These are phyloP conservation scores for Limnephilus marmoratus DNA, from an alignment of 2,888 invertebrate species.

Conservation along the genomic window DNA sequence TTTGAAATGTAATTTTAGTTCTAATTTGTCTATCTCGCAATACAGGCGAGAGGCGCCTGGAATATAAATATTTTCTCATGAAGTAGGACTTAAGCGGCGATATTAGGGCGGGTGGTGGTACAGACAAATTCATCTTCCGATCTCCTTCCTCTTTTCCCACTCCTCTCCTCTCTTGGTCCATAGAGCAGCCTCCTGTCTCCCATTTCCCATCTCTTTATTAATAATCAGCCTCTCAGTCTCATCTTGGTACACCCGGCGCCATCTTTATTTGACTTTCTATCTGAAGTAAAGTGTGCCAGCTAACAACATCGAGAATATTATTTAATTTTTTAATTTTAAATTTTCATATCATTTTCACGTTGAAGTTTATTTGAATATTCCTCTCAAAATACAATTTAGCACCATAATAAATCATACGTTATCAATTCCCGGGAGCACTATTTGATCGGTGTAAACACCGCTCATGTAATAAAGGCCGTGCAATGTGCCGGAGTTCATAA, in stretches of 20 bases:
- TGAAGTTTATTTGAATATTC: not conserved
- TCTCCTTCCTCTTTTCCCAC: not conserved
- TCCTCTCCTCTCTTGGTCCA: not conserved
- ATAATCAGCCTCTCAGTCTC: conserved; percentile 12
- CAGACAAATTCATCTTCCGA: conserved; percentile 5
- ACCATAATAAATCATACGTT: not conserved
- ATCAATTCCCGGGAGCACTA: not conserved
- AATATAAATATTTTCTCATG: conserved; percentile 14
- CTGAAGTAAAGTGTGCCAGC: not conserved
- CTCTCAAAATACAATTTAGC: not conserved
- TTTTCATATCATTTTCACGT: not conserved
- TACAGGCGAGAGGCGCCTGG: not conserved
- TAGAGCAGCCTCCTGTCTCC: not conserved
- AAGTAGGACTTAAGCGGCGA: not conserved
- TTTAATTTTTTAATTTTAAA: not conserved
- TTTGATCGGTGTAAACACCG: not conserved
- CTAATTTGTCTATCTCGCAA: not conserved
- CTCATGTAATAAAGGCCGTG: not conserved
- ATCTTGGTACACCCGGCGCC: not conserved
- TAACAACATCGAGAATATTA: not conserved
- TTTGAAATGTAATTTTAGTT: conserved; percentile 12
- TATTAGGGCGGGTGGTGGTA: not conserved
- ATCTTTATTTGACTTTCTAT: not conserved
- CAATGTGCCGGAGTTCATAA: not conserved
- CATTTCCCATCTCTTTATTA: conserved; percentile 20